phyloP scores from a whole-genome alignment of 2,888 invertebrate species.

The Amblyjoppa proteus region DNA sequence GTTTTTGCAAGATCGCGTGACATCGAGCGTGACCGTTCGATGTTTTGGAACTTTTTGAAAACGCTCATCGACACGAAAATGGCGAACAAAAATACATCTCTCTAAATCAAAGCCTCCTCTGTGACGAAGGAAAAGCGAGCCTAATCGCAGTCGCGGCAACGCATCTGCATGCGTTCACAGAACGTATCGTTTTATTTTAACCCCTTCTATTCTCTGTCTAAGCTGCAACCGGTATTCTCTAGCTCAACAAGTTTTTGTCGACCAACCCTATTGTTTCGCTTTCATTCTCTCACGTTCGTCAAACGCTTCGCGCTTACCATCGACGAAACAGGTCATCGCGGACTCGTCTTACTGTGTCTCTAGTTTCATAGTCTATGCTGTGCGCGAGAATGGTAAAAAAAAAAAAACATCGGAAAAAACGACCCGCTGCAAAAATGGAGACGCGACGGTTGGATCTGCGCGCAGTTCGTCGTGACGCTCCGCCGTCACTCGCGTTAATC shows the following conservation, averaged over 20 bases:
- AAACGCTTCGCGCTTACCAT: slow-evolving; percentile 14
- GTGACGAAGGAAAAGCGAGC: slow-evolving; percentile 22
- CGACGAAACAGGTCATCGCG: slow-evolving; percentile 60
- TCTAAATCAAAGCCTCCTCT: background rate
- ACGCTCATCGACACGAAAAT: background rate
- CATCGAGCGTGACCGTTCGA: background rate
- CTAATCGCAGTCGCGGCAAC: slow-evolving; percentile 52
- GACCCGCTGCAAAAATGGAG: background rate
- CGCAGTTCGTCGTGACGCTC: slow-evolving; percentile 28
- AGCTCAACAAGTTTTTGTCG: slow-evolving; percentile 47
- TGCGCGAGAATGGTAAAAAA: slow-evolving; percentile 18
- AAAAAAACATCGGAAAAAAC: slow-evolving; percentile 34
- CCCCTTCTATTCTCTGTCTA: slow-evolving; percentile 24
- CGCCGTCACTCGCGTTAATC: slow-evolving; percentile 40
- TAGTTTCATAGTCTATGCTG: slow-evolving; percentile 48
- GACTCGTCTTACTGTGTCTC: slow-evolving; percentile 42
- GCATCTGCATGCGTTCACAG: slow-evolving; percentile 46
- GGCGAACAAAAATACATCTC: background rate
- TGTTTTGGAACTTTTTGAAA: background rate
- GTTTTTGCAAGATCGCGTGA: background rate
- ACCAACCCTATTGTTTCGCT: slow-evolving; percentile 61
- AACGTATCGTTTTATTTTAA: slow-evolving; percentile 30
- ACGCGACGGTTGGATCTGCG: background rate
- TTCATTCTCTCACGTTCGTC: slow-evolving; percentile 43
- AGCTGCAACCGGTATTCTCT: slow-evolving; percentile 62